Conservation (phyloP, 1,140 invertebrate genomes). For the Archivesica marissinica region DNA sequence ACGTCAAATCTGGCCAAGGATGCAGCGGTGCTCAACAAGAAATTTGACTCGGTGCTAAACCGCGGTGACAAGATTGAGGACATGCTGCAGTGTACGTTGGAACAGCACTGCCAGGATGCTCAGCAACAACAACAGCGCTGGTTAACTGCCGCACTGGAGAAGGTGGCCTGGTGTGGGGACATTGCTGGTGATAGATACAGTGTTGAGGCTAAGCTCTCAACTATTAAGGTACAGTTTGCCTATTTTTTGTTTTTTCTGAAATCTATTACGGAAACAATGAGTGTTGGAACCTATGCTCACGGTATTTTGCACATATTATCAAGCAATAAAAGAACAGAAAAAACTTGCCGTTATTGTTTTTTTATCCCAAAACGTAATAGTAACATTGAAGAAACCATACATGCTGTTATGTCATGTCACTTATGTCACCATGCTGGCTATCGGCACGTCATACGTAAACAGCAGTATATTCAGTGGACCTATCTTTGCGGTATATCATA, state of each 20-base stretch:
- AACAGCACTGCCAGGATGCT: conserved; percentile 95
- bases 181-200: conserved; percentile 94
- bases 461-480: too few relatives aligned
- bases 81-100: conserved; percentile 91
- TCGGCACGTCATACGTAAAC: too few relatives aligned
- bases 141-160: conserved; percentile 92
- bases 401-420: too few relatives aligned
- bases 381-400: too few relatives aligned
- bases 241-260: background rate
- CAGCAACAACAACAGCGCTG: conserved; percentile 91
- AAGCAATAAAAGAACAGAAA: too few relatives aligned
- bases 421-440: too few relatives aligned
- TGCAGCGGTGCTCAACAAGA: conserved; percentile 79
- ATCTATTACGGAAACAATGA: too few relatives aligned
- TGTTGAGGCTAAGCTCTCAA: conserved; percentile 94
- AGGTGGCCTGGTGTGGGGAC: conserved; percentile 96
- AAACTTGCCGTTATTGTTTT: too few relatives aligned
- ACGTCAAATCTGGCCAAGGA: conserved; percentile 80
- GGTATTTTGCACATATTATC: too few relatives aligned
- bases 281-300: too few relatives aligned
- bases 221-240: conserved; percentile 82
- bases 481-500: too few relatives aligned
- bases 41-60: conserved; percentile 90
- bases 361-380: too few relatives aligned
- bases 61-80: conserved; percentile 87